Percentiles rank a stretch among this genome's conserved stretches.
Conservation (phyloP, 2,113 vertebrate species). For the Hucho hucho region DNA sequence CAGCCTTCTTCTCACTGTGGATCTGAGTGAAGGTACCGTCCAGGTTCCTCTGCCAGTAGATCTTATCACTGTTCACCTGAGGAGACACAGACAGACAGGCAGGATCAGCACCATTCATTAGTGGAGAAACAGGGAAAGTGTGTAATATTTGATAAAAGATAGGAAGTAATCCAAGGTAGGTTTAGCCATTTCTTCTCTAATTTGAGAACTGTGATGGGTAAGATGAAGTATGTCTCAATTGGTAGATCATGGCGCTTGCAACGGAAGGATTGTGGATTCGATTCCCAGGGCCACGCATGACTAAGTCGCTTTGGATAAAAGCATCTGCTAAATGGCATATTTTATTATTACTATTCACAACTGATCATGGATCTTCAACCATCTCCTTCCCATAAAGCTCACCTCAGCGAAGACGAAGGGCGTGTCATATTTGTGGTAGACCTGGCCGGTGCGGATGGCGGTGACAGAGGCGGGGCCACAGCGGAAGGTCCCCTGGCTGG, state of each 20-base stretch:
- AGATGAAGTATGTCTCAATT: neutral
- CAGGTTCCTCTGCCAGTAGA: constrained; percentile 82
- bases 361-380: neutral
- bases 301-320: too few species aligned
- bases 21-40: constrained; percentile 80
- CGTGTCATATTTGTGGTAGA: constrained; percentile 85
- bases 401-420: constrained; percentile 92
- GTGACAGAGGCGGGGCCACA: constrained; percentile 85
- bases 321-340: too few species aligned
- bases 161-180: neutral
- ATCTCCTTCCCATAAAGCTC: constrained; percentile 8
- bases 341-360: neutral
- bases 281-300: too few species aligned
- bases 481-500: constrained; percentile 88
- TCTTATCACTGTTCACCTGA: constrained; percentile 84
- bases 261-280: too few species aligned
- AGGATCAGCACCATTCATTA: neutral
- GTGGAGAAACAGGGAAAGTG: neutral
- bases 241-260: too few species aligned
- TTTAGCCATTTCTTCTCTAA: neutral
- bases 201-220: neutral
- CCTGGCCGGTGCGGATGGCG: constrained; percentile 84
- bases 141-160: neutral
- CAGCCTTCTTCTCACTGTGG: constrained; percentile 81
- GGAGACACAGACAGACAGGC: constrained; percentile 2